A percentile compares a stretch with the other conserved stretches of the same genome.
Evolutionary conservation across 2,797 vertebrate species (phyloP).

Genomic region (Pangasius djambal): DNA sequence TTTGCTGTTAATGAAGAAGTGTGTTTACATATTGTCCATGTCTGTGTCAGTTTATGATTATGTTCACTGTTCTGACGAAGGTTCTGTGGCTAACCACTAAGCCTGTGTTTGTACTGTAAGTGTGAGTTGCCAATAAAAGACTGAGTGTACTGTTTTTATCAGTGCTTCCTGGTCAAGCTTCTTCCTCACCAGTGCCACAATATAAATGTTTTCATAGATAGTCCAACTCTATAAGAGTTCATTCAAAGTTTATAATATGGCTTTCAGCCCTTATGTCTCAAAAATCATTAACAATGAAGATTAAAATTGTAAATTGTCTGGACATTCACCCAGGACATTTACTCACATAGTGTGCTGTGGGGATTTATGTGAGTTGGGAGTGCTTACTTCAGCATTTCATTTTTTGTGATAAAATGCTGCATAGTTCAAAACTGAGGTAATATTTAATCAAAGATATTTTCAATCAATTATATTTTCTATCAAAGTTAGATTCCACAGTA

Average conservation of each 20-base stretch:
- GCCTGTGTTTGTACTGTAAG: neutral
- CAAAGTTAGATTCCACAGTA: neutral
- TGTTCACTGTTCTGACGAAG: neutral
- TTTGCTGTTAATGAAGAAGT: neutral
- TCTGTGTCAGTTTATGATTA: neutral
- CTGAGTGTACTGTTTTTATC: neutral
- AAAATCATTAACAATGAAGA: neutral
- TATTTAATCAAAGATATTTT: neutral
- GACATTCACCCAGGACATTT: neutral
- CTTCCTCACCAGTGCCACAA: neutral
- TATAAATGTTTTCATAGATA: neutral
- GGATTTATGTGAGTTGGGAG: neutral
- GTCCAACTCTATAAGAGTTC: neutral
- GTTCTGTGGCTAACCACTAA: neutral
- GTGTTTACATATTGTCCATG: neutral
- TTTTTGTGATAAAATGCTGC: neutral
- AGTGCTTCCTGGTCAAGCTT: neutral
- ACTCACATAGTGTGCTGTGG: neutral
- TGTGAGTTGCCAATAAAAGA: neutral
- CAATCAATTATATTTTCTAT: neutral
- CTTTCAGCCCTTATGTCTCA: neutral
- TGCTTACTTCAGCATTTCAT: neutral
- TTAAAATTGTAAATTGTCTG: neutral
- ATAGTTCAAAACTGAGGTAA: neutral
- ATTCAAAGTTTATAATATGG: neutral